Evolutionary conservation across 2,888 invertebrate genomes (phyloP).

Genomic region (Melitaea athalia): DNA sequence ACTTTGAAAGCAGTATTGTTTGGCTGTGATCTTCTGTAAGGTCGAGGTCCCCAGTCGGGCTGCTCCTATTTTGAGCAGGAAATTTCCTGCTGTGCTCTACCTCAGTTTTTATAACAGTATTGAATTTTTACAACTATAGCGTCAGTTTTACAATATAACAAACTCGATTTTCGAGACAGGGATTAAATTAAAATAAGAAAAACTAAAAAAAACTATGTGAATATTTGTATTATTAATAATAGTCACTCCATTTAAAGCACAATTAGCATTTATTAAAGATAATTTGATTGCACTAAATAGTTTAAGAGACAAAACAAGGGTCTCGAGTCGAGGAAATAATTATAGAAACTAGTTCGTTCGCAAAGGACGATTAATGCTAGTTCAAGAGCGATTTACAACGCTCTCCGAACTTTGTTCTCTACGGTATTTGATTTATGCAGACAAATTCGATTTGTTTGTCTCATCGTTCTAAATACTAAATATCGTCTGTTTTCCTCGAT

Average conservation of each 20-base stretch:
- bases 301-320: slow-evolving; percentile 36
- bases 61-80: no score
- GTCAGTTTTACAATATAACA: no score
- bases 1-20: no score
- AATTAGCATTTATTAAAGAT: background rate
- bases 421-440: slow-evolving; percentile 35
- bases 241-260: background rate
- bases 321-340: slow-evolving; percentile 61
- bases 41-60: no score
- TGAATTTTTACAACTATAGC: no score
- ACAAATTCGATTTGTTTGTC: slow-evolving; percentile 35
- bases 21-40: no score
- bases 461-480: slow-evolving; percentile 21
- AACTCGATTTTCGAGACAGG: no score
- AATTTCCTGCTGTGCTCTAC: no score
- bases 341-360: slow-evolving; percentile 69
- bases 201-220: no score
- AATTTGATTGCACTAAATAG: slow-evolving; percentile 26
- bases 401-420: slow-evolving; percentile 58
- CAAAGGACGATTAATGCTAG: slow-evolving; percentile 69
- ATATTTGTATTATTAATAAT: background rate
- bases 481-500: slow-evolving; percentile 8
- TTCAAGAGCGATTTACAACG: slow-evolving; percentile 52
- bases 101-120: no score
- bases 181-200: no score